phyloP scores from a whole-genome alignment of 2,113 vertebrate species.

The Ovibos moschatus region DNA sequence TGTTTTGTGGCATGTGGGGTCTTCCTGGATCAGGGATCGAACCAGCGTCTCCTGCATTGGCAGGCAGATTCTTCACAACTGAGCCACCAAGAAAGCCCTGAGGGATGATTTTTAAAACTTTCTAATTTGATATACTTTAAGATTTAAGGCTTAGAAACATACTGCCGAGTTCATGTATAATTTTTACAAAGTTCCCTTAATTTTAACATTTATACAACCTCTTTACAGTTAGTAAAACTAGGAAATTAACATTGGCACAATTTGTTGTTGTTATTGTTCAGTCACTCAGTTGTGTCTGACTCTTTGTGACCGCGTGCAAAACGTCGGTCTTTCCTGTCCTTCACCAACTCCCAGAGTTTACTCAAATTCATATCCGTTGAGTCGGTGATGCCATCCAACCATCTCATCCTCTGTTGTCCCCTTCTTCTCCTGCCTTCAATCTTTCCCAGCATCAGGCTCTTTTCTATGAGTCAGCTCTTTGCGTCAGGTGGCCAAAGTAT shows the following conservation, averaged over 20 bases:
- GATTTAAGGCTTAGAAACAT: not conserved
- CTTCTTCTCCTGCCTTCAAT: not conserved
- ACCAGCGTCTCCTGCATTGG: not conserved
- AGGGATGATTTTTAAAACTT: not conserved
- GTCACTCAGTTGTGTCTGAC: not conserved
- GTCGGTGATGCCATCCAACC: not conserved
- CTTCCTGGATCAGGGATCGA: not conserved
- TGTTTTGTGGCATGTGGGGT: not conserved
- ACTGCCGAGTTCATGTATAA: not conserved
- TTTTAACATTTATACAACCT: not conserved
- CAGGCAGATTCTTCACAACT: not conserved
- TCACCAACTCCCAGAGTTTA: not conserved
- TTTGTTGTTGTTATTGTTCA: not conserved
- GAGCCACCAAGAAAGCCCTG: not conserved
- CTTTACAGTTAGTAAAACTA: not conserved
- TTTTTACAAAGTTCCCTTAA: not conserved
- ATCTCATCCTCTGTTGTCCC: not conserved
- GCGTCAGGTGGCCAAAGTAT: not conserved
- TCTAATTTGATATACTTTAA: not conserved
- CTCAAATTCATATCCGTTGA: not conserved
- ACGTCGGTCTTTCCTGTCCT: not conserved
- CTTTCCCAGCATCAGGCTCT: not conserved
- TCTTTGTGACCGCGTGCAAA: not conserved
- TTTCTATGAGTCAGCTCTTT: not conserved
- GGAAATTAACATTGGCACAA: not conserved